Evolutionary conservation across 2,797 vertebrate genomes (phyloP).

Genomic region (Masticophis lateralis): DNA sequence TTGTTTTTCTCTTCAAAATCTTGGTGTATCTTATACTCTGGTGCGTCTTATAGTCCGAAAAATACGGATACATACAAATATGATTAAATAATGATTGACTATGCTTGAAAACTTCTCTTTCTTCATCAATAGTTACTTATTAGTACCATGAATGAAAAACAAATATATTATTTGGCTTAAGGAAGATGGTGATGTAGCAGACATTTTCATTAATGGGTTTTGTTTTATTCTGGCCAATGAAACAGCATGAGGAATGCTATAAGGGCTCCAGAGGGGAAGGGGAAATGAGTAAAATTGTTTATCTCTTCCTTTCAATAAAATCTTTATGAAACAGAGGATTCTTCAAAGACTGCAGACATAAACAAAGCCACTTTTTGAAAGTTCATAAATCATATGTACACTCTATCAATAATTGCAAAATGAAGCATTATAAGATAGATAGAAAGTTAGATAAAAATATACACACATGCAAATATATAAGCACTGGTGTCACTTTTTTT

Average conservation of each 20-base stretch:
- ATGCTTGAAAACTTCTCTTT: background rate
- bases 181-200: background rate
- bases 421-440: background rate
- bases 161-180: background rate
- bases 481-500: background rate
- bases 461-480: background rate
- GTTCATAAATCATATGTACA: background rate
- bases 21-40: no score
- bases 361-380: background rate
- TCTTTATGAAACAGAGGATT: background rate
- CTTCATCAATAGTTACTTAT: background rate
- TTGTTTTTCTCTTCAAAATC: no score
- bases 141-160: background rate
- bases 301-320: background rate
- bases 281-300: background rate
- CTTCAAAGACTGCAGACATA: background rate
- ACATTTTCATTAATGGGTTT: background rate
- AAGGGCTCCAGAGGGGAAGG: background rate
- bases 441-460: background rate
- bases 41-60: no score
- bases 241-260: background rate
- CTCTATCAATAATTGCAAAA: background rate
- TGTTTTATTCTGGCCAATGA: background rate
- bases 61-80: background rate
- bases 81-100: background rate